Base-by-base conservation (phyloP, 2,113 vertebrate species). In the Apistogramma diplotaenia region DNA sequence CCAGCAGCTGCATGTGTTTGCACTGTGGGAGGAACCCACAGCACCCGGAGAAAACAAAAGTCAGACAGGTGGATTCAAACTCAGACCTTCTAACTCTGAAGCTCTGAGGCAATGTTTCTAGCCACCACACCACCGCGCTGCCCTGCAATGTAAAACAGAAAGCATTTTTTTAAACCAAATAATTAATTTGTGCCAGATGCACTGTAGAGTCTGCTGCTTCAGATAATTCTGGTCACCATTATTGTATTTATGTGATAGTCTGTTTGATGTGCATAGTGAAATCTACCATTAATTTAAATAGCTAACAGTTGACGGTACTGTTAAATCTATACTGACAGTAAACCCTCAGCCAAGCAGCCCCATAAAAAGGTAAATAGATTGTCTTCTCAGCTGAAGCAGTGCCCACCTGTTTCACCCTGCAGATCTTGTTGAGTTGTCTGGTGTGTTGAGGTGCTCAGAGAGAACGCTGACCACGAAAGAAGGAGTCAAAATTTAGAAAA, bases 281-380 rank as follows among this genome's bases (percentile, higher is more conserved):
- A 59, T 53, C 31, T 53, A 37, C 59, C 76, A 75, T 84, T 84
- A 82, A 78, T 81, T 88, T 83, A 71, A 87, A 83, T 29, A 8
- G 74, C 33, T 59, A 54, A 62, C 54, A 76, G 76, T 72, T 77
- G 60, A 73, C 40, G 61, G 33, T 43, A 56, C 57, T 62, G 54
- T 81, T 51, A 51, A 70, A 16, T n/a, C 6, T 49, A n/a, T 51
- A 70, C 6, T 51, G 25, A 70, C 43, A 33, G 40, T 65, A 31
- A 10, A 67, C 10, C 19, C 55, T 74, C 61, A 61, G 53, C 16
- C 8, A 29, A 77, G 19, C 54, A 79, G 49, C 29, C 31, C 46
- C 76, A 76, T 70, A 56, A 81, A 76, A 78, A 54, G 2, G 4
- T 40, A 35, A 27, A 78, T 21, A 21, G 51, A 76, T 72, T 73